Evolutionary conservation across 2,888 invertebrate species (phyloP), one percentile per base, ranked within the genome.

Genomic region (Athrips mouffetella): DNA sequence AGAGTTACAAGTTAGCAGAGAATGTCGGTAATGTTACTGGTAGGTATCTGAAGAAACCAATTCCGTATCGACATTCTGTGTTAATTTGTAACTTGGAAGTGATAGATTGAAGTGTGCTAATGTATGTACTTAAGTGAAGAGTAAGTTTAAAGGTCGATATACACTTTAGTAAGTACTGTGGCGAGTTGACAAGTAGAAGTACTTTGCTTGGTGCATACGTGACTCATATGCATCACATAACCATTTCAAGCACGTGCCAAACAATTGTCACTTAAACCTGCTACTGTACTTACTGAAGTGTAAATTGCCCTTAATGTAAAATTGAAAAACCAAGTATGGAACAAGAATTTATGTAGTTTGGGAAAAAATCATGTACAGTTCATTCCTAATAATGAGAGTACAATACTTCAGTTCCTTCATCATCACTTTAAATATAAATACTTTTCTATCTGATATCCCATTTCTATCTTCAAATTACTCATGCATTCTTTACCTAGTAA

Each of bases 81-180:
- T 37, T 48, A 44, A 33, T 35, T 48, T 48, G 42, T 13, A 15
- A 45, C 23, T 23, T 23, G n/a, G 30, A 41, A 25, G 40, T 40
- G 40, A 40, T 16, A 40, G 25, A 25, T 15, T 40, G 25, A 23
- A 40, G 40, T 37, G 37, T 37, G 18, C 25, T 23, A 40, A 40
- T 40, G 40, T 37, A 37, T 18, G 11, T 23, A 39, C n/a, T n/a
- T n/a, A n/a, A n/a, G n/a, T n/a, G n/a, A n/a, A n/a, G n/a, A n/a
- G n/a, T n/a, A n/a, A n/a, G n/a, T n/a, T n/a, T n/a, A n/a, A n/a
- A n/a, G n/a, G n/a, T n/a, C n/a, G n/a, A n/a, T n/a, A n/a, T n/a
- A n/a, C n/a, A n/a, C n/a, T n/a, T n/a, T n/a, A n/a, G n/a, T n/a
- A n/a, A n/a, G n/a, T n/a, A n/a, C n/a, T n/a, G n/a, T n/a, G n/a